These are phyloP conservation scores for Poeciliopsis prolifica DNA, from an alignment of 2,113 vertebrate species.

Conservation along the genomic window DNA sequence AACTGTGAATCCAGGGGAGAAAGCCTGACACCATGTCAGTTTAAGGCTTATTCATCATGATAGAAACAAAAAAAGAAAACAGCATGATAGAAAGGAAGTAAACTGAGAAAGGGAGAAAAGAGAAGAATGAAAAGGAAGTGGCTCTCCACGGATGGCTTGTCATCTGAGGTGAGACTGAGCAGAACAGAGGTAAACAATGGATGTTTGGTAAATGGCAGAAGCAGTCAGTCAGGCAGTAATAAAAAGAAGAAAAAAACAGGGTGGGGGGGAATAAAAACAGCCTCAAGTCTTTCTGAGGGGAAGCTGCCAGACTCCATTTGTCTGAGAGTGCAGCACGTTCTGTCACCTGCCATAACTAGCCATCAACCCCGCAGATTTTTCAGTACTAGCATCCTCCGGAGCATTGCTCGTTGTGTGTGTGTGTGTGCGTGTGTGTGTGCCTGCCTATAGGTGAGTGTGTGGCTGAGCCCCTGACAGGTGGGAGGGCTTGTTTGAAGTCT, in stretches of 20 bases:
- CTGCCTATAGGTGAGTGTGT: slow-evolving; percentile 6
- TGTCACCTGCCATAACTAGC: slow-evolving; percentile 72
- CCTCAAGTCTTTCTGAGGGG: slow-evolving; percentile 70
- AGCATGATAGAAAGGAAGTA: slow-evolving; percentile 9
- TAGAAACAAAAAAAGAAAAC: neutral
- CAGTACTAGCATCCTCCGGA: slow-evolving; percentile 59
- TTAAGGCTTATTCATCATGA: slow-evolving; percentile 48
- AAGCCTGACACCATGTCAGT: slow-evolving; percentile 33
- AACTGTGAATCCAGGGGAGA: slow-evolving; percentile 45
- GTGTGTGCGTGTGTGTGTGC: slow-evolving; percentile 8
- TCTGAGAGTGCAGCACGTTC: slow-evolving; percentile 70
- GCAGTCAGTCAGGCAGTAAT: slow-evolving; percentile 70
- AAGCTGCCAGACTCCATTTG: slow-evolving; percentile 81
- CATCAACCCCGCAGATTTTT: slow-evolving; percentile 54
- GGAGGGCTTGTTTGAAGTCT: slow-evolving; percentile 60
- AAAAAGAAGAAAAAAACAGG: slow-evolving; percentile 36
- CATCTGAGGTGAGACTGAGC: slow-evolving; percentile 81
- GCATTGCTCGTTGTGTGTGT: slow-evolving; percentile 19
- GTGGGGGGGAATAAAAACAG: slow-evolving; percentile 52
- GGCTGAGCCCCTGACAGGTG: slow-evolving; percentile 28
- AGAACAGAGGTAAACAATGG: slow-evolving; percentile 72
- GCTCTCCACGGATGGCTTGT: slow-evolving; percentile 78
- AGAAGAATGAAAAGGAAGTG: slow-evolving; percentile 53
- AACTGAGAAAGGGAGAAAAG: slow-evolving; percentile 38
- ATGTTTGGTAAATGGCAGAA: slow-evolving; percentile 73